A percentile compares a stretch with the other conserved stretches of the same genome.
These are phyloP conservation scores for Brenthis ino DNA, from an alignment of 2,888 invertebrate species.

Conservation along the genomic window DNA sequence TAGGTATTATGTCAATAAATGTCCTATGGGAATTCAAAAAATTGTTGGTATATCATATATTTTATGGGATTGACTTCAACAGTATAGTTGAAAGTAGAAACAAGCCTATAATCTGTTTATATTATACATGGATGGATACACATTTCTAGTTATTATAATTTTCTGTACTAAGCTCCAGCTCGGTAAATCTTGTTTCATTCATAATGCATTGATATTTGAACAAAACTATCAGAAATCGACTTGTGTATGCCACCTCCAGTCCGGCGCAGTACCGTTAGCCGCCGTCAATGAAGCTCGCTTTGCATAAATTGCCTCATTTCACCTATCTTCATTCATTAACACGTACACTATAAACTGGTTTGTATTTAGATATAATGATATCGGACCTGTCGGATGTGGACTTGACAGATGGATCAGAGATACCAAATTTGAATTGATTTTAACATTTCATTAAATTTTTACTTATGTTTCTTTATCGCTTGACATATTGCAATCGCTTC, in stretches of 20 bases:
- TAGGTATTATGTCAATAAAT: too few species aligned
- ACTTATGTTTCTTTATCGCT: too few species aligned
- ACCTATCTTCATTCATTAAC: conserved; percentile 46
- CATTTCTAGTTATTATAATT: too few species aligned
- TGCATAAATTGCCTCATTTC: conserved; percentile 44
- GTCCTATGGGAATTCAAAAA: too few species aligned
- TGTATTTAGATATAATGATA: conserved; percentile 2
- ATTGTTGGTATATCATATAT: too few species aligned
- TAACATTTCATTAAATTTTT: too few species aligned
- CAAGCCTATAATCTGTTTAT: too few species aligned
- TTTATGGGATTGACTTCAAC: too few species aligned
- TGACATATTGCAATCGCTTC: too few species aligned
- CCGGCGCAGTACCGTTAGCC: conserved; percentile 40
- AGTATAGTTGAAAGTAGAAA: too few species aligned
- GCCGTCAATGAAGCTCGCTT: conserved; percentile 45
- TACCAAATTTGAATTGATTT: conserved; percentile 10
- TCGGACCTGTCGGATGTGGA: conserved; percentile 23
- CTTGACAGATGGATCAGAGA: conserved; percentile 6
- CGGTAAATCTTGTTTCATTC: neutral
- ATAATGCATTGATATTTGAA: neutral
- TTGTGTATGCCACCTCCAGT: conserved; percentile 17
- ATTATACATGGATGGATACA: too few species aligned
- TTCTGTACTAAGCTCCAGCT: neutral
- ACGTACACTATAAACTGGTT: conserved; percentile 26
- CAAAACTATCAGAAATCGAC: neutral